Conservation (phyloP, 2,888 invertebrate genomes). For the Endomychus coccineus region DNA sequence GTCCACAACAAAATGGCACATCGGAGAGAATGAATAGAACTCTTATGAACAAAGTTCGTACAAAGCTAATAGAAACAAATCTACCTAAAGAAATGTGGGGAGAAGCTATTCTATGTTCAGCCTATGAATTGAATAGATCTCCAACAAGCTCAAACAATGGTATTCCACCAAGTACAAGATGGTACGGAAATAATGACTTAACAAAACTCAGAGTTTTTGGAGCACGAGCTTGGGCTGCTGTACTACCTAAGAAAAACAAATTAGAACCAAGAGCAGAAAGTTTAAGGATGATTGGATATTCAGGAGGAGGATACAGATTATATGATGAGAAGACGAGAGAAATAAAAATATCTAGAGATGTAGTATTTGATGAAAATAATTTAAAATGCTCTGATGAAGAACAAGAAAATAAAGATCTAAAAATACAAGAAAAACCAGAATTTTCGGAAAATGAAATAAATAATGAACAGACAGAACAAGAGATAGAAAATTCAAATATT, state of each 20-base stretch:
- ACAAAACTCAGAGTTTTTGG: conserved; percentile 24
- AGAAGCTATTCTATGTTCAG: conserved; percentile 23
- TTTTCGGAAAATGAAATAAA: conserved; percentile 7
- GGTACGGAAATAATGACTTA: conserved; percentile 21
- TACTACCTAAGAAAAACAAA: conserved; percentile 22
- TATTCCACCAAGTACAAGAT: conserved; percentile 19
- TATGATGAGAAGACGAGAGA: conserved; percentile 20
- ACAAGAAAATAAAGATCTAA: conserved; percentile 9
- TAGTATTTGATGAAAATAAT: conserved; percentile 23
- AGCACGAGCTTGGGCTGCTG: conserved; percentile 20
- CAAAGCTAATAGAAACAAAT: conserved; percentile 21
- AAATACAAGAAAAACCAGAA: conserved; percentile 8
- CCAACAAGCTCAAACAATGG: conserved; percentile 18
- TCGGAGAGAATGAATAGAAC: conserved; percentile 25
- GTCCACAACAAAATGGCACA: conserved; percentile 23
- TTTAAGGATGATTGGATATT: conserved; percentile 25
- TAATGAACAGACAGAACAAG: conserved; percentile 7
- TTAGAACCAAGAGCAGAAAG: conserved; percentile 21
- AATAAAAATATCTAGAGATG: conserved; percentile 22
- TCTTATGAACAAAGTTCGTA: conserved; percentile 21
- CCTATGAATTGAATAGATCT: conserved; percentile 24
- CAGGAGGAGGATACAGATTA: conserved; percentile 21
- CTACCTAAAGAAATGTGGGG: conserved; percentile 24
- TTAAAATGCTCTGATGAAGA: conserved; percentile 13
- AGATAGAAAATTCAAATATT: neutral